Conservation (phyloP, 2,797 vertebrate species). For the Holocentrus rufus region DNA sequence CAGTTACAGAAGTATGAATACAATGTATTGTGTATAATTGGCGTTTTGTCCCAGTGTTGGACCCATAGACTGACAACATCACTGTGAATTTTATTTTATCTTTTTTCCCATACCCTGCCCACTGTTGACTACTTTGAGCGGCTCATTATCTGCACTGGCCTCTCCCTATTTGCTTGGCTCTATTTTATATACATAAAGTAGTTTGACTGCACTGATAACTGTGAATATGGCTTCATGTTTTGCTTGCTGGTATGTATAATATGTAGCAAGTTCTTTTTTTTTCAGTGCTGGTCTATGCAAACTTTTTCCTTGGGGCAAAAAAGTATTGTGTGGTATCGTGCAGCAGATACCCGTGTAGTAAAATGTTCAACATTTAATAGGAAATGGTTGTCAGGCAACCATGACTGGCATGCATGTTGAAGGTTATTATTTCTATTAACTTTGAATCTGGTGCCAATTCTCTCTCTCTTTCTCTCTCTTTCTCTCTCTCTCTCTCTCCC, state of each 20-base stretch:
- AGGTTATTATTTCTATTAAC: slow-evolving; percentile 11
- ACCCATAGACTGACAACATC: no score
- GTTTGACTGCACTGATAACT: not conserved
- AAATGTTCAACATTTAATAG: slow-evolving; percentile 18
- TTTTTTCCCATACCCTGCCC: not conserved
- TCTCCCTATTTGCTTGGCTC: no score
- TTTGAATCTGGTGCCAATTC: not conserved
- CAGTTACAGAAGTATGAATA: not conserved
- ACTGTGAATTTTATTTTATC: no score
- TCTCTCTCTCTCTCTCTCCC: slow-evolving; percentile 3
- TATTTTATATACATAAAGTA: not conserved
- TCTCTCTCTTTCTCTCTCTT: not conserved
- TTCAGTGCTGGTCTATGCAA: not conserved
- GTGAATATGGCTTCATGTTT: not conserved
- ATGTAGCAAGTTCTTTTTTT: not conserved
- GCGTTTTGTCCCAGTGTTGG: no score
- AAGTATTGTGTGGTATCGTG: slow-evolving; percentile 17
- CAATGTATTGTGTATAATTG: no score
- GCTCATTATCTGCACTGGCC: no score
- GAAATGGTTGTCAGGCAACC: slow-evolving; percentile 22
- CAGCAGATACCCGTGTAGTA: slow-evolving; percentile 9
- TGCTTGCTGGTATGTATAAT: not conserved
- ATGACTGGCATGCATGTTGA: not conserved
- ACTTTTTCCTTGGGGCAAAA: not conserved
- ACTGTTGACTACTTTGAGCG: not conserved